Evolutionary conservation across 1,140 invertebrate species (phyloP), one percentile per base, ranked within the genome.

Genomic region (Belonocnema kinseyi): DNA sequence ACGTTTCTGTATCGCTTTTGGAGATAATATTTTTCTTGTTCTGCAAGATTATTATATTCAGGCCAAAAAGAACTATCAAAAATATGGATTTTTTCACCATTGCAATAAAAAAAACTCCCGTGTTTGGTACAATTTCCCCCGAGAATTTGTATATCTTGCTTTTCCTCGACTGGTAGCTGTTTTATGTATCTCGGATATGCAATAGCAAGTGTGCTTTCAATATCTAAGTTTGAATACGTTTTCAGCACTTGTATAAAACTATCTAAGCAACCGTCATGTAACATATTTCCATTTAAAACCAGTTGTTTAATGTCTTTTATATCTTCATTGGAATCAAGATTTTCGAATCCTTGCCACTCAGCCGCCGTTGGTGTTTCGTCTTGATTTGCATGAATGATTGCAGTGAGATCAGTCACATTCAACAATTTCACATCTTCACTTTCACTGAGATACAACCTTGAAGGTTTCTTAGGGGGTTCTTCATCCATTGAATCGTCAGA

Each of bases 131-230:
- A 54, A 33, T 26, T 56, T 7, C 73, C 73, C 54, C 52, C 52
- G 46, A 74, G 54, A 56, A 74, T 54, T 53, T 53, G 50, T 3
- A 74, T 33, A 26, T 54, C 58, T 54, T 40, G 54, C 52, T 5
- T 7, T 5, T 33, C 33, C 5, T 17, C 16, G 12, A 19, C 13
- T 13, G 51, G 33, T 40, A 40, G 40, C 40, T 40, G 40, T 40
- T 54, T 16, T 10, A 74, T 51, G 8, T 16, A 53, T 4, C n/a
- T 6, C 7, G 3, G 53, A 26, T 56, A 33, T 8, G 13, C 5
- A 3, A 74, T 8, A n/a, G 26, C 54, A 8, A 16, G 21, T 16
- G 40, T 26, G 33, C 26, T 74, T 56, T 74, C 52, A 7, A 26
- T 74, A 13, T 54, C 51, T 17, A 74, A 40, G 13, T 0, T 4